phyloP scores from a whole-genome alignment of 2,113 vertebrate species.

The Stigmatopora nigra region DNA sequence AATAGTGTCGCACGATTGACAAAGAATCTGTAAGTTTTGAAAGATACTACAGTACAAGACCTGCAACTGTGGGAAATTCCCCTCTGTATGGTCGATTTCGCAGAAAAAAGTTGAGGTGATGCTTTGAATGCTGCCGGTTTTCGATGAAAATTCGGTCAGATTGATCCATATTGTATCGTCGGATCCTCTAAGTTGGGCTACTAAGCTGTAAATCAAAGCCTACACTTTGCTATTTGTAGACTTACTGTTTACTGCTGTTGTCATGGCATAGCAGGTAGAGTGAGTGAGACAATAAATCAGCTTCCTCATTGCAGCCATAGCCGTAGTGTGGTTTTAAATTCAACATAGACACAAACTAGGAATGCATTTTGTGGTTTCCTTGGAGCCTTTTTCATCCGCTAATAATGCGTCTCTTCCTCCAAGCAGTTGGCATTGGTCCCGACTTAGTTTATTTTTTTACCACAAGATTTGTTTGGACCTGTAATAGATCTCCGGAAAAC shows the following conservation, averaged over 20 bases:
- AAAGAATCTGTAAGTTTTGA: neutral
- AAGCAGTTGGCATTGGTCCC: conserved; percentile 16
- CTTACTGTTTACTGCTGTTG: conserved; percentile 49
- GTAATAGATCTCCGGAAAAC: conserved; percentile 8
- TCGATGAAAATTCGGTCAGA: conserved; percentile 39
- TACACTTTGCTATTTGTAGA: conserved; percentile 15
- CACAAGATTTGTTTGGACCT: conserved; percentile 38
- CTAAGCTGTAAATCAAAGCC: neutral
- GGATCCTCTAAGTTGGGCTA: neutral
- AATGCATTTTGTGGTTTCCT: conserved; percentile 36
- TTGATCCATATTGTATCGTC: neutral
- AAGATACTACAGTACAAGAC: neutral
- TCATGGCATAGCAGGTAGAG: conserved; percentile 51
- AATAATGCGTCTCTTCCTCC: conserved; percentile 34
- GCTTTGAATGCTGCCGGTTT: conserved; percentile 18
- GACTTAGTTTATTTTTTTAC: conserved; percentile 21
- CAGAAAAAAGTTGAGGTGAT: conserved; percentile 34
- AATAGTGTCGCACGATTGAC: neutral
- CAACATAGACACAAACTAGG: neutral
- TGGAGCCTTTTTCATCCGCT: conserved; percentile 31
- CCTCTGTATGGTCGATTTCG: conserved; percentile 38
- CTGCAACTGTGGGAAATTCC: conserved; percentile 56
- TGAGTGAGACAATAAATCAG: conserved; percentile 44
- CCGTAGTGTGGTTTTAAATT: neutral
- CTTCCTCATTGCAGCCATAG: conserved; percentile 7